Evolutionary conservation across 2,113 vertebrate species (phyloP).

Genomic region (Eubucco bourcierii): DNA sequence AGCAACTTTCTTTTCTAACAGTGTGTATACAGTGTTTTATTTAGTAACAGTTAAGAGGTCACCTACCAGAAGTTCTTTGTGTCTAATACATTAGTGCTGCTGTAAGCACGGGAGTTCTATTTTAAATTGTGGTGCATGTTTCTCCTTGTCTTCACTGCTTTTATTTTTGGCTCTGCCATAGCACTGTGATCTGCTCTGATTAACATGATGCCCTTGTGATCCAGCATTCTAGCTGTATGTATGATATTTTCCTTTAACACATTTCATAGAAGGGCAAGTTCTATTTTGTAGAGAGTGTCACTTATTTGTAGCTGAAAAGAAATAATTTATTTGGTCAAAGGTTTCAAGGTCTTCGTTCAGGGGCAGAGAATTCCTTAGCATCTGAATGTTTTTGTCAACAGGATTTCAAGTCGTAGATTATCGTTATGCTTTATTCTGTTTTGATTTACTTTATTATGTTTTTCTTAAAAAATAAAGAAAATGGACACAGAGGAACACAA

Average conservation of each 20-base stretch:
- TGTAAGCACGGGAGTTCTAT: constrained; percentile 33
- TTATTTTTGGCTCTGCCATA: constrained; percentile 47
- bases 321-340: constrained; percentile 73
- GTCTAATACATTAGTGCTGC: constrained; percentile 21
- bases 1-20: background rate
- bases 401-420: background rate
- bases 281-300: constrained; percentile 70
- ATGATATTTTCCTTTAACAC: constrained; percentile 76
- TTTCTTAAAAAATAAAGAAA: background rate
- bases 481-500: background rate
- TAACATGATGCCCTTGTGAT: constrained; percentile 72
- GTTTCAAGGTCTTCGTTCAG: constrained; percentile 54
- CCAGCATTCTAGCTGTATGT: constrained; percentile 41
- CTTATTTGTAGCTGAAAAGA: constrained; percentile 77
- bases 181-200: constrained; percentile 58
- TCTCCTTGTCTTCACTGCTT: background rate
- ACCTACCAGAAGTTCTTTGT: constrained; percentile 16
- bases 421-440: background rate
- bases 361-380: constrained; percentile 21
- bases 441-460: background rate
- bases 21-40: background rate
- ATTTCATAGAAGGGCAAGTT: constrained; percentile 76
- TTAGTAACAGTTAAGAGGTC: constrained; percentile 24
- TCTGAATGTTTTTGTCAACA: background rate
- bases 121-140: constrained; percentile 12